Evolutionary conservation across 2,797 vertebrate species (phyloP), one percentile per base, ranked within the genome.

Genomic region (Tokudaia tokunoshimensis): DNA sequence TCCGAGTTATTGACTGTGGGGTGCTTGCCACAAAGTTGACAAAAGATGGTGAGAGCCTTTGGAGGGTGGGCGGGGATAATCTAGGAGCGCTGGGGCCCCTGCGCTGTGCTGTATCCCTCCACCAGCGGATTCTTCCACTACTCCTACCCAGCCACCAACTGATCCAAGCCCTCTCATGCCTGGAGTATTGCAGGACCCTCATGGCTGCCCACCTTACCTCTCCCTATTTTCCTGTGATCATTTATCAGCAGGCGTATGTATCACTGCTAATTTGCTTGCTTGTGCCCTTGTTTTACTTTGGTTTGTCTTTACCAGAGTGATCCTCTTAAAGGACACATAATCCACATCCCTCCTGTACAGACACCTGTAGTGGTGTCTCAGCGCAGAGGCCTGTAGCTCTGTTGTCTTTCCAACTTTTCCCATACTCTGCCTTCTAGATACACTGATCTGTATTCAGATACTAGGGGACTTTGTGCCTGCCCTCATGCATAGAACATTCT

Each of bases 1-100:
- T 99, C 37, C 98, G 99, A 96, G 99, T 99, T 97, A 99, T 99
- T 85, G 99, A 99, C 98, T 99, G 99, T 44, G 99, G 99, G 78
- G 99, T 99, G 97, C 99, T 99, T 86, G 98, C 99, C 94, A 99
- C 99, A 10, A 99, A 99, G 92, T 99, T 99, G 13, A 98, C 99
- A 37, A 99, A 99, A 83, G 99, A 99, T 47, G 99, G 99, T 99
- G 98, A 98, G 98, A 52, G 29, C 44, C 61, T 72, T 11, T 19
- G 4, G 59, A 65, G 65, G 20, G 26, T 61, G 9, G 44, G 74
- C 15, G 52, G 41, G 41, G 41, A 41, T 41, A 24, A 74, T 17
- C 78, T 52, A 3, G 67, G 41, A 41, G 41, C 41, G 2, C 41
- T 41, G 41, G 29, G 9, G 10, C 41, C 9, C 78, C 52, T 61